These are phyloP conservation scores for Daphoenositta chrysoptera DNA, from an alignment of 2,113 vertebrate genomes.

Conservation along the genomic window DNA sequence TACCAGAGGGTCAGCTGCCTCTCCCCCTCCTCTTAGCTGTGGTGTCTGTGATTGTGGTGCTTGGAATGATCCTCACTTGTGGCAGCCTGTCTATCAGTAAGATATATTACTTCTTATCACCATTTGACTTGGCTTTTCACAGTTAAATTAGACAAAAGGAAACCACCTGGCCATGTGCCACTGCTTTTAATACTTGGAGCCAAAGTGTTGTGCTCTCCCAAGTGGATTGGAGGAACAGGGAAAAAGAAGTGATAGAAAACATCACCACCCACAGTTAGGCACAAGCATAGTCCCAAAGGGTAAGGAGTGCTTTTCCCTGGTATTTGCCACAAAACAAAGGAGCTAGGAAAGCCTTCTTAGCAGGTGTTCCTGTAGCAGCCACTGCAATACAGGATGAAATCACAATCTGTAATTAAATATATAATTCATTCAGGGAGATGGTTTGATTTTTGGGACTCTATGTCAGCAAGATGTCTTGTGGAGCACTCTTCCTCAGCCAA, in stretches of 20 bases:
- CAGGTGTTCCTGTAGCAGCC: neutral
- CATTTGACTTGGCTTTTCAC: neutral
- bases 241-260: neutral
- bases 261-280: neutral
- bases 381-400: neutral
- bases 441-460: neutral
- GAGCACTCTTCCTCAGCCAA: neutral
- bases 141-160: neutral
- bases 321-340: neutral
- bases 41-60: conserved; percentile 77
- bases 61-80: conserved; percentile 79
- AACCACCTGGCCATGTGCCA: neutral
- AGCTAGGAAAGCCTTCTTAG: neutral
- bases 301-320: neutral
- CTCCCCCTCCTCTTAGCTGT: conserved; percentile 82
- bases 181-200: neutral
- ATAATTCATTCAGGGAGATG: neutral
- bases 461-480: neutral
- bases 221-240: neutral
- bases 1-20: conserved; percentile 71
- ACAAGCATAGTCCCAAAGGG: neutral
- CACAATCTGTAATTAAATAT: neutral
- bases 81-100: conserved; percentile 85
- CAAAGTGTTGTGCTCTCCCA: neutral
- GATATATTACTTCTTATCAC: conserved; percentile 42